phyloP scores from a whole-genome alignment of 2,888 invertebrate species.

The Rambutsinella grinnellia region DNA sequence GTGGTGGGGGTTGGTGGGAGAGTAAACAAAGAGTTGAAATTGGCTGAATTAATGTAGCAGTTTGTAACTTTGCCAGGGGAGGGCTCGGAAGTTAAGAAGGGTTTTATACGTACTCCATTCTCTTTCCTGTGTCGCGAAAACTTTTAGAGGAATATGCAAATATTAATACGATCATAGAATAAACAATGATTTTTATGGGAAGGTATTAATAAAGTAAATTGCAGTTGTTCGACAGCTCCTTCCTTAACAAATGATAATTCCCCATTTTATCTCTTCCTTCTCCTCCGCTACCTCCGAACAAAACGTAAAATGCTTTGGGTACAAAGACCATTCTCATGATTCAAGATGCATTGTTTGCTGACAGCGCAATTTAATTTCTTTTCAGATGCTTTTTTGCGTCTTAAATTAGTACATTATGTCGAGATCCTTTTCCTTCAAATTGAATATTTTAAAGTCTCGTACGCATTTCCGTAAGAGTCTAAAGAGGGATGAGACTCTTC shows the following conservation, averaged over 20 bases:
- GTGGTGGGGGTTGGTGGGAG: too few relatives aligned
- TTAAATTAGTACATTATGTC: not conserved
- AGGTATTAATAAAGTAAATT: not conserved
- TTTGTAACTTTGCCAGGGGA: not conserved
- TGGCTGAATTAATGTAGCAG: not conserved
- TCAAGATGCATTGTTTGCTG: not conserved
- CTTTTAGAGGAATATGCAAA: not conserved
- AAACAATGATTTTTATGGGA: not conserved
- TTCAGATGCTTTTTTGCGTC: not conserved
- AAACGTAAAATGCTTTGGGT: not conserved
- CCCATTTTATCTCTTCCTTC: not conserved
- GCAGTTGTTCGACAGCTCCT: not conserved
- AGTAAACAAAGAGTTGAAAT: not conserved
- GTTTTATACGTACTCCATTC: not conserved
- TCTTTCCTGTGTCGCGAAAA: not conserved
- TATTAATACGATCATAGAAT: not conserved
- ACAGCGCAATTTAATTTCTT: not conserved
- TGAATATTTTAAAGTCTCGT: not conserved
- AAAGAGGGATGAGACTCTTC: not conserved
- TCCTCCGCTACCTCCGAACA: not conserved
- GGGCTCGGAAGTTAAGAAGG: not conserved
- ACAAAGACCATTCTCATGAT: not conserved
- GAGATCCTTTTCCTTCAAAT: not conserved
- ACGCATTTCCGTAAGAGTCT: too few relatives aligned
- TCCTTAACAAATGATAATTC: not conserved